Percentiles rank a stretch among this genome's conserved stretches.
Conservation (phyloP, 2,113 vertebrate species). For the Tapirus terrestris region DNA sequence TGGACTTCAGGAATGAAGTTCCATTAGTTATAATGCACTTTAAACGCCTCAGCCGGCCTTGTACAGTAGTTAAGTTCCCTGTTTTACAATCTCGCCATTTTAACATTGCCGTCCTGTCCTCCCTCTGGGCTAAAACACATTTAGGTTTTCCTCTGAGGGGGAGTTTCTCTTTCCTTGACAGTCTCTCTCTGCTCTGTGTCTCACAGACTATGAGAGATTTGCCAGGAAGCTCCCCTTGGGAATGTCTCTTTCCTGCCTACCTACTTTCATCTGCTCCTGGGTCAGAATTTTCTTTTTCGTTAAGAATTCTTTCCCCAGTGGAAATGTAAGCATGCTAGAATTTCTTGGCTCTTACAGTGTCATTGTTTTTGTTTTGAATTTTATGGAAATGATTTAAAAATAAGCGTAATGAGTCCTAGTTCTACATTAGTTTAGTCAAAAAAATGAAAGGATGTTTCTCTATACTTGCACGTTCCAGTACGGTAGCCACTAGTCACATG, state of each 20-base stretch:
- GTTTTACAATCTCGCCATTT: constrained; percentile 60
- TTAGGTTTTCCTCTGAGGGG: constrained; percentile 52
- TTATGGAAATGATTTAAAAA: not conserved
- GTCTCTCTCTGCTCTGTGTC: not conserved
- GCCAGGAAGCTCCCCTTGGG: not conserved
- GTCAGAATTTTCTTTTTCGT: constrained; percentile 5
- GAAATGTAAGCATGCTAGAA: constrained; percentile 2
- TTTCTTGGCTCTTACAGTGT: not conserved
- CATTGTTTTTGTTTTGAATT: constrained; percentile 28
- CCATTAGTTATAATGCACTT: constrained; percentile 22
- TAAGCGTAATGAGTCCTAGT: not conserved
- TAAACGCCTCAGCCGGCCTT: constrained; percentile 5
- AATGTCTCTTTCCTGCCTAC: not conserved
- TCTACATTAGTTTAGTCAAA: constrained; percentile 24
- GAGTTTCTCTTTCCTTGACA: constrained; percentile 52
- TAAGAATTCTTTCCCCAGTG: constrained; percentile 35
- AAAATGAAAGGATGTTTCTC: not conserved
- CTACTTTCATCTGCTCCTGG: not conserved
- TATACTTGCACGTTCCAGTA: not conserved
- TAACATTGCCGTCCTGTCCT: constrained; percentile 48
- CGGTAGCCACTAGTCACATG: not conserved
- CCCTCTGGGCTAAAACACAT: constrained; percentile 47
- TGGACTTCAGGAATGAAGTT: constrained; percentile 4
- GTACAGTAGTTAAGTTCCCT: constrained; percentile 26
- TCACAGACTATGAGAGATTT: not conserved